Evolutionary conservation across 1,140 invertebrate species (phyloP).

Genomic region (Aphidius gifuensis): DNA sequence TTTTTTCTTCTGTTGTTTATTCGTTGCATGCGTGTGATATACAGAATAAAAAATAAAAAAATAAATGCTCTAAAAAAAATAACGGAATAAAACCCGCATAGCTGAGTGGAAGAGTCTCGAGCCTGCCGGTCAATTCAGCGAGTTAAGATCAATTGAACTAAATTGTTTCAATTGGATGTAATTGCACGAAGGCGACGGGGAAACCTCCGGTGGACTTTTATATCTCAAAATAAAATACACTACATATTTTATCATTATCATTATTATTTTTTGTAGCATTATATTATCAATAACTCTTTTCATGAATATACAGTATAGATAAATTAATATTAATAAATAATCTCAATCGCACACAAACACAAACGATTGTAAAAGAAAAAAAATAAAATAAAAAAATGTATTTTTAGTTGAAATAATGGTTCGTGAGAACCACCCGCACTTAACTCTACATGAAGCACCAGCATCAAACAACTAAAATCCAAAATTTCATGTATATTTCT

Average conservation of each 20-base stretch:
- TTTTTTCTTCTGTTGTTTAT: no score
- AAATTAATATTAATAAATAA: no score
- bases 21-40: no score
- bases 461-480: constrained; percentile 1
- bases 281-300: no score
- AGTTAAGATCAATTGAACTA: constrained; percentile 52
- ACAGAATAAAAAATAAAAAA: no score
- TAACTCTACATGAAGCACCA: constrained; percentile 1
- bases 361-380: not conserved
- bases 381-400: not conserved
- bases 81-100: constrained; percentile 15
- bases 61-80: not conserved
- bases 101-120: constrained; percentile 12
- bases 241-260: not conserved
- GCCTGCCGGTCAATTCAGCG: constrained; percentile 44
- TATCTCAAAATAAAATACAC: constrained; percentile 1
- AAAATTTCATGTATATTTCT: constrained; percentile 3
- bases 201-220: constrained; percentile 19
- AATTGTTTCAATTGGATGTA: constrained; percentile 52
- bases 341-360: not conserved
- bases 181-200: constrained; percentile 51
- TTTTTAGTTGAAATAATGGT: not conserved
- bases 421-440: constrained; percentile 19
- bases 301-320: no score
- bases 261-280: not conserved